Percentiles rank a stretch among this genome's conserved stretches.
These are phyloP conservation scores for Monodelphis domestica DNA, from an alignment of 2,797 vertebrate species.

Conservation along the genomic window DNA sequence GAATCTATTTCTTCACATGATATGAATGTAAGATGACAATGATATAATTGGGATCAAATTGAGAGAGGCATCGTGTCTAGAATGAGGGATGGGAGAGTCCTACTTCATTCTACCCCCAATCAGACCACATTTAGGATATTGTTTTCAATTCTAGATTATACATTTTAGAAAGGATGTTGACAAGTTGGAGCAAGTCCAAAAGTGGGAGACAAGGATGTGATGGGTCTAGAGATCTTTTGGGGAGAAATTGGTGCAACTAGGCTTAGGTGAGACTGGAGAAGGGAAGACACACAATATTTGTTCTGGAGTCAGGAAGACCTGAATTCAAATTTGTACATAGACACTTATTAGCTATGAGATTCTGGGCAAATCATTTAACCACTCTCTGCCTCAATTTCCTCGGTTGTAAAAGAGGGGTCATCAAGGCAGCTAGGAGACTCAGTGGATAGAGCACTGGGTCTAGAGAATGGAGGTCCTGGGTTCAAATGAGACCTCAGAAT, in stretches of 20 bases:
- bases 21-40: neutral
- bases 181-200: neutral
- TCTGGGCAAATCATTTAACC: neutral
- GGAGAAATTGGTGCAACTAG: neutral
- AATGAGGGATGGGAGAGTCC: neutral
- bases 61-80: neutral
- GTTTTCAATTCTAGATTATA: neutral
- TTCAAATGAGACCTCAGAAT: no score
- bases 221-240: neutral
- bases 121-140: neutral
- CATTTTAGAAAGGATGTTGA: neutral
- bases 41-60: neutral
- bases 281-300: neutral
- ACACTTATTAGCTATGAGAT: neutral
- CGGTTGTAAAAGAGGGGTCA: neutral
- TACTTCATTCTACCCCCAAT: neutral
- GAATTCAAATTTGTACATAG: neutral
- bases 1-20: neutral
- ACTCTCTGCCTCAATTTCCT: neutral
- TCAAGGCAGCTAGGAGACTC: no score
- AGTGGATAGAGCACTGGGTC: no score
- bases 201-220: neutral
- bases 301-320: neutral
- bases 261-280: neutral
- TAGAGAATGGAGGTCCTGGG: no score